These are phyloP conservation scores for sheep (Ovis aries) DNA, from an alignment of 2,113 vertebrate species.

Conservation along the genomic window ARS-UI_Ramb_v3.0 NC_056066.1:79848001-79848500, in stretches of 20 bases:
- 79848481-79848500: background rate
- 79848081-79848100: rapidly evolving
- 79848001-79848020: background rate
- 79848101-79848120: background rate
- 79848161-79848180: background rate
- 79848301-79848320: rapidly evolving
- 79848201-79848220: background rate
- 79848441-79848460: background rate
- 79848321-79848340: background rate
- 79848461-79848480: too few species aligned
- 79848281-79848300: background rate
- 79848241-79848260: rapidly evolving
- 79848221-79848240: background rate
- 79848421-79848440: background rate
- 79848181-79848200: background rate
- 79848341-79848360: background rate
- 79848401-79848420: too few species aligned
- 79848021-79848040: background rate
- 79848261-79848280: background rate
- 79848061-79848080: background rate
- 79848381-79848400: too few species aligned
- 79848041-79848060: background rate
- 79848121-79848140: background rate
- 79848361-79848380: background rate
- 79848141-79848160: background rate